Percentiles rank a stretch among this genome's conserved stretches.
Conservation (phyloP, 2,113 vertebrate species). For the Mastomys coucha region DNA sequence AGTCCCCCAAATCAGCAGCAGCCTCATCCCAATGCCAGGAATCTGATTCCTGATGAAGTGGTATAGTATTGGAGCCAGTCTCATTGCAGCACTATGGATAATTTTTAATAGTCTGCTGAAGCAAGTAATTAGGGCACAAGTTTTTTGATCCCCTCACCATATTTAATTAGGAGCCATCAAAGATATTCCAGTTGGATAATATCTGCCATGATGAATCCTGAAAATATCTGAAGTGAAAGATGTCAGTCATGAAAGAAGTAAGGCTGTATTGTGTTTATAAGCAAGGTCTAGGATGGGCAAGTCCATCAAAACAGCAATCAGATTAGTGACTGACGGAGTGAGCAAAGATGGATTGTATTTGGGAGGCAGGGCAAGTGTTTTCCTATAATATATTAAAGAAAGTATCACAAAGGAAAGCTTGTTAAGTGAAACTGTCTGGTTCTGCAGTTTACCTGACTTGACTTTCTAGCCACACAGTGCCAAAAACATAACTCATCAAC, state of each 20-base stretch:
- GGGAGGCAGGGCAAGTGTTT: neutral
- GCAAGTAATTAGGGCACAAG: neutral
- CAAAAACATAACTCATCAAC: neutral
- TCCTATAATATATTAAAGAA: neutral
- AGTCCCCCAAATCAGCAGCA: neutral
- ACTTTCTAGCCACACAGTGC: neutral
- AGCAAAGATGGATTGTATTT: neutral
- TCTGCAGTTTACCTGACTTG: neutral
- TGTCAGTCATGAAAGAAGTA: neutral
- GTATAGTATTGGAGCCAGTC: neutral
- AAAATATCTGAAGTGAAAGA: constrained; percentile 7
- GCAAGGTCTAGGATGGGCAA: neutral
- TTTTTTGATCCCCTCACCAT: neutral
- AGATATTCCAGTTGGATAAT: neutral
- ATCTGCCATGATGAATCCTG: neutral
- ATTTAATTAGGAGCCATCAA: neutral
- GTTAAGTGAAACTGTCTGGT: neutral
- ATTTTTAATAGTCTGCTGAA: neutral
- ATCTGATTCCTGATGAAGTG: neutral
- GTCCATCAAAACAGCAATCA: neutral
- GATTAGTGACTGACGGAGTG: neutral
- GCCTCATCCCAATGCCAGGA: neutral
- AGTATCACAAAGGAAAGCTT: neutral
- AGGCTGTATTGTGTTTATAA: neutral
- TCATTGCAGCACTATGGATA: neutral